These are phyloP conservation scores for Diadumene lineata DNA, from an alignment of 92 coral and sea anemone genomes.

Conservation along the genomic window DNA sequence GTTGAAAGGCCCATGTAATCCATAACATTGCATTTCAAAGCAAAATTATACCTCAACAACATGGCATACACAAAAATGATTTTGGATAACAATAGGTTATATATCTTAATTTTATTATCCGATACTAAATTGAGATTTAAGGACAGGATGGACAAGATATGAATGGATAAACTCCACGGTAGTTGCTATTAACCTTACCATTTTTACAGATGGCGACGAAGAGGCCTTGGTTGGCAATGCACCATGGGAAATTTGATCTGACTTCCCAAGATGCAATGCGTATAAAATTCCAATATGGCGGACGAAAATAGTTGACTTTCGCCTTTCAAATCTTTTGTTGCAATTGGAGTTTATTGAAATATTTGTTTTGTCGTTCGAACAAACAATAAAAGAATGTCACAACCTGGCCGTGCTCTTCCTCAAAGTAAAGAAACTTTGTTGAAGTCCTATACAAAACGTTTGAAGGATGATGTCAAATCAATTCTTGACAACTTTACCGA, in stretches of 20 bases:
- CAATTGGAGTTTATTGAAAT: not conserved
- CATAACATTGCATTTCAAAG: constrained; percentile 4
- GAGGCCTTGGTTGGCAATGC: constrained; percentile 59
- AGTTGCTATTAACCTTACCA: constrained; percentile 52
- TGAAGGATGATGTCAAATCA: constrained; percentile 93
- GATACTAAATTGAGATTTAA: not conserved
- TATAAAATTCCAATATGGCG: constrained; percentile 49
- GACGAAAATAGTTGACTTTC: constrained; percentile 7
- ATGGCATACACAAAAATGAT: not conserved
- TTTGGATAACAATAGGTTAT: not conserved
- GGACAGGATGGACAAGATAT: constrained; percentile 54
- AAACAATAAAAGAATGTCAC: constrained; percentile 55
- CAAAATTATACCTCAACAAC: not conserved
- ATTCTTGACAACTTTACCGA: constrained; percentile 97
- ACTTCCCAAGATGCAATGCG: constrained; percentile 61
- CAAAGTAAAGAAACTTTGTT: constrained; percentile 94
- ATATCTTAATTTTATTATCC: constrained; percentile 21
- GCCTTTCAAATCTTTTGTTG: not conserved
- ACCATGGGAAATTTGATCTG: constrained; percentile 47
- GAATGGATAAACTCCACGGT: constrained; percentile 25
- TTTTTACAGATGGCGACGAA: constrained; percentile 83
- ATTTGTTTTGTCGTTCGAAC: not conserved
- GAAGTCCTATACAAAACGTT: constrained; percentile 92
- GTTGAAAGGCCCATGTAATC: not conserved
- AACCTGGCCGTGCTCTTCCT: constrained; percentile 76